Conservation (phyloP, 2,888 invertebrate species). For the Philaethria dido region DNA sequence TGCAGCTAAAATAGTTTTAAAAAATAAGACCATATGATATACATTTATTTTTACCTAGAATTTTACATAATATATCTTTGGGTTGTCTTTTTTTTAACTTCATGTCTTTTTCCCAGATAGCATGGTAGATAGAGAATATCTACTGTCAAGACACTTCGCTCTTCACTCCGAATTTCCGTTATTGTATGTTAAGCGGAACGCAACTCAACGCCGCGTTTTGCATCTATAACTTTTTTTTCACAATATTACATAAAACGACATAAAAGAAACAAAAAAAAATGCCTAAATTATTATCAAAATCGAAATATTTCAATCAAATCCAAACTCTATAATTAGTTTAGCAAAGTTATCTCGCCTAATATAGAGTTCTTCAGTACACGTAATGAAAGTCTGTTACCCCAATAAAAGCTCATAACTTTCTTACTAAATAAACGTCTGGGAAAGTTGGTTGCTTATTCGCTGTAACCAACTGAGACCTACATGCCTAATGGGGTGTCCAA, state of each 20-base stretch:
- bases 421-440: conserved; percentile 22
- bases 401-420: conserved; percentile 27
- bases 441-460: conserved; percentile 23
- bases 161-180: too few species aligned
- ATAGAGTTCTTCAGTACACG: conserved; percentile 6
- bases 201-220: too few species aligned
- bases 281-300: not conserved
- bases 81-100: too few species aligned
- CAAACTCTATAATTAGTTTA: conserved; percentile 1
- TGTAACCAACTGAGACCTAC: conserved; percentile 30
- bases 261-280: not conserved
- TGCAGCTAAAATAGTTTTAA: too few species aligned
- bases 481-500: conserved; percentile 31
- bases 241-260: not conserved
- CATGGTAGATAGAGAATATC: too few species aligned
- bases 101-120: too few species aligned
- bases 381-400: conserved; percentile 18
- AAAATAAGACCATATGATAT: too few species aligned
- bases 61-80: too few species aligned
- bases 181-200: too few species aligned
- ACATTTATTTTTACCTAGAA: too few species aligned
- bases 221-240: too few species aligned
- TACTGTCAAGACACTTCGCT: too few species aligned
- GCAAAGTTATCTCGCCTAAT: not conserved
- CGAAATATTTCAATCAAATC: not conserved